A percentile compares a stretch with the other conserved stretches of the same genome.
phyloP scores from a whole-genome alignment of 2,113 vertebrate genomes.

The Ranitomeya variabilis region DNA sequence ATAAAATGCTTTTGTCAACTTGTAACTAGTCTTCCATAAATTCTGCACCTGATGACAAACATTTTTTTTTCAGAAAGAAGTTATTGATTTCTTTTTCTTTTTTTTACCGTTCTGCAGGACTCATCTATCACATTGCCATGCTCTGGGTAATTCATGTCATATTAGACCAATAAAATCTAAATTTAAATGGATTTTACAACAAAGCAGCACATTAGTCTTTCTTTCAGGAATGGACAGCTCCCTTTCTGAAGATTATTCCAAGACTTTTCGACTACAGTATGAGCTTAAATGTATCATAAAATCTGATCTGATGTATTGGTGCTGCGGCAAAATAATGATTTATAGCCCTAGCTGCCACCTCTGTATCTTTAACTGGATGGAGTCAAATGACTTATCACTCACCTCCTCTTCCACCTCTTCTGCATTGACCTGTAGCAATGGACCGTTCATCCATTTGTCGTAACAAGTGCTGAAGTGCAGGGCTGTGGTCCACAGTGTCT shows the following conservation, averaged over 20 bases:
- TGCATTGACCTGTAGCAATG: conserved; percentile 54
- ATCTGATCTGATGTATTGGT: neutral
- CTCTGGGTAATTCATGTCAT: conserved; percentile 49
- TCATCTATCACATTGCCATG: conserved; percentile 49
- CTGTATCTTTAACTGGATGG: neutral
- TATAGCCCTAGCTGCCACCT: neutral
- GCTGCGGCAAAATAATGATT: neutral
- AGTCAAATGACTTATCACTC: neutral
- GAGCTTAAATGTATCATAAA: neutral
- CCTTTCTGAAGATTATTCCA: conserved; percentile 24
- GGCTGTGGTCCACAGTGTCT: conserved; percentile 35
- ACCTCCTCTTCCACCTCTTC: conserved; percentile 59
- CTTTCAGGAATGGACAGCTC: conserved; percentile 22
- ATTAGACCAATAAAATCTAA: conserved; percentile 57
- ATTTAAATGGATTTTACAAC: conserved; percentile 53
- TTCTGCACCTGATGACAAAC: conserved; percentile 45
- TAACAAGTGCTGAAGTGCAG: conserved; percentile 27
- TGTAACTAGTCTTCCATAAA: conserved; percentile 63
- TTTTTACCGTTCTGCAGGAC: conserved; percentile 57
- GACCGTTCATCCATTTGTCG: conserved; percentile 45
- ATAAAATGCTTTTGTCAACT: conserved; percentile 61
- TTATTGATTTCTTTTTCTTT: conserved; percentile 49
- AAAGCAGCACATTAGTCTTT: conserved; percentile 46
- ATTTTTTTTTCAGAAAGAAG: conserved; percentile 52
- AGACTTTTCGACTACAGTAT: neutral